Evolutionary conservation across 2,113 vertebrate genomes (phyloP).

Genomic region (Lontra canadensis): DNA sequence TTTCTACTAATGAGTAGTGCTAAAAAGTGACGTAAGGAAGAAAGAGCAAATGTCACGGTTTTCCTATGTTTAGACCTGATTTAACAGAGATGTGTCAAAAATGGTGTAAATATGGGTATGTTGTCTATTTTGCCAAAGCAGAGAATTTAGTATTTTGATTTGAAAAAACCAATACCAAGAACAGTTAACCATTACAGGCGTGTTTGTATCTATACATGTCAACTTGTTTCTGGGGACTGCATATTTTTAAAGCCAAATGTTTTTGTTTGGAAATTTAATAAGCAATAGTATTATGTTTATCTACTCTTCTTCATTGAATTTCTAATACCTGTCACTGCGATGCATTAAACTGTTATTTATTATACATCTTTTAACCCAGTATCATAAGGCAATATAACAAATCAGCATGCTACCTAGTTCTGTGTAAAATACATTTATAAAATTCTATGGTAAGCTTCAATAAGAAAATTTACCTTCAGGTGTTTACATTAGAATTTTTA

Average conservation of each 20-base stretch:
- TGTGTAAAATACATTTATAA: neutral
- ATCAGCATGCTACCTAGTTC: neutral
- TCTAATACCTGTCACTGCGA: neutral
- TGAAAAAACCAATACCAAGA: neutral
- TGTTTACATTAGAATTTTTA: neutral
- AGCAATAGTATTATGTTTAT: neutral
- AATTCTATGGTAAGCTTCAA: neutral
- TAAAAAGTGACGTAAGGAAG: conserved; percentile 26
- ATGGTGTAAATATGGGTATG: neutral
- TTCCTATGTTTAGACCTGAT: conserved; percentile 16
- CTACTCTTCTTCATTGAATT: neutral
- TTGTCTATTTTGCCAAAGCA: neutral
- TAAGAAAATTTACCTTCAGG: neutral
- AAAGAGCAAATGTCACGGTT: neutral
- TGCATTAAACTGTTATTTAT: neutral
- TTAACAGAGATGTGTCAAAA: conserved; percentile 28
- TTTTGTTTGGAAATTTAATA: neutral
- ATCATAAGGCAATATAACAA: neutral
- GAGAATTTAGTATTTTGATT: neutral
- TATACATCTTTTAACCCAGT: neutral
- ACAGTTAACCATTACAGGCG: neutral
- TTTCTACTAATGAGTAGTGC: conserved; percentile 51
- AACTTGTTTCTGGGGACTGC: neutral
- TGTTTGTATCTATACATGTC: neutral
- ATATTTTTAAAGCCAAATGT: neutral